Evolutionary conservation across 2,113 vertebrate genomes (phyloP).

Genomic region (Rostratula benghalensis): DNA sequence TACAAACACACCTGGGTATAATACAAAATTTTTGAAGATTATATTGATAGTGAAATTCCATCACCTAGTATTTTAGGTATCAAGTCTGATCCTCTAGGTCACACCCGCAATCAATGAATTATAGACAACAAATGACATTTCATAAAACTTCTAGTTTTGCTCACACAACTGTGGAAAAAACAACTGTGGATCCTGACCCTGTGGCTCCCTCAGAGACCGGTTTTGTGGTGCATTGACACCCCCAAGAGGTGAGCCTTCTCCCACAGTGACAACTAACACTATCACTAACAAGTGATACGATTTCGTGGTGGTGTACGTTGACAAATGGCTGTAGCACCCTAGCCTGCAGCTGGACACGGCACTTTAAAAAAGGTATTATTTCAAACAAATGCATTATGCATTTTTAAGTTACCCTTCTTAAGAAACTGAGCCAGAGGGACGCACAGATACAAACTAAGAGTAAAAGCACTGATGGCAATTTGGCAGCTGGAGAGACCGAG

Average conservation of each 20-base stretch:
- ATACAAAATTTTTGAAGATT: not conserved
- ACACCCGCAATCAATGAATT: not conserved
- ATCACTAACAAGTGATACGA: too few species aligned
- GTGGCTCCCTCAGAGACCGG: not conserved
- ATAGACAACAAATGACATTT: not conserved
- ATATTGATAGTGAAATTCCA: not conserved
- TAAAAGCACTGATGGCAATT: slow-evolving; percentile 36
- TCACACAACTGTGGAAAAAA: not conserved
- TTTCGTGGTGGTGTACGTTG: not conserved
- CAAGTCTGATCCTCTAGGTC: not conserved
- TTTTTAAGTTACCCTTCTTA: not conserved
- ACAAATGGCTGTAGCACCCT: not conserved
- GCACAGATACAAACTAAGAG: not conserved
- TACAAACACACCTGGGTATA: not conserved
- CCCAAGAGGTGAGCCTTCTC: not conserved
- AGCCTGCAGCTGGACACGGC: not conserved
- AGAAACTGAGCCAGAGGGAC: not conserved
- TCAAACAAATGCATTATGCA: not conserved
- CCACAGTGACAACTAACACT: not conserved
- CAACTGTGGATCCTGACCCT: not conserved
- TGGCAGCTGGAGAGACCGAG: not conserved
- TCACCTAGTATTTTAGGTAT: not conserved
- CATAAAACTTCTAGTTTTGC: not conserved
- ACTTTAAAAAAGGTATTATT: not conserved
- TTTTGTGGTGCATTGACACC: not conserved